Conservation (phyloP, 2,113 vertebrate species). For the Hippopotamus amphibius region DNA sequence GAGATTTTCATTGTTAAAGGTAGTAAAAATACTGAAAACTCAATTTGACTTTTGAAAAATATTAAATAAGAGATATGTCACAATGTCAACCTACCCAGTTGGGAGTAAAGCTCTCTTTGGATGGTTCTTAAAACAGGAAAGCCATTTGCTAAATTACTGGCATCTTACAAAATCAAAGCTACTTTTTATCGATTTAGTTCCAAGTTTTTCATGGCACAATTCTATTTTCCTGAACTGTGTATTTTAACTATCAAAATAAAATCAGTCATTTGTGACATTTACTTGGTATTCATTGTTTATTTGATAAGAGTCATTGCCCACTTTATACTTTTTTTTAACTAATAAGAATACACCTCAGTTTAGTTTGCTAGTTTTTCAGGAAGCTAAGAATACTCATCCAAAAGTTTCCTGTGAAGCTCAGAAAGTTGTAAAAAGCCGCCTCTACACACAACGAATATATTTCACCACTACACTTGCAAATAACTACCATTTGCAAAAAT, state of each 20-base stretch:
- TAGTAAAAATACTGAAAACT: background rate
- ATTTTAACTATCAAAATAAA: conserved; percentile 6
- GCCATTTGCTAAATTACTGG: background rate
- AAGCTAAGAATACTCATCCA: background rate
- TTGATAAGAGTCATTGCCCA: background rate
- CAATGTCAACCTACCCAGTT: background rate
- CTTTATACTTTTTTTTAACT: background rate
- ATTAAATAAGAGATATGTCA: conserved; percentile 7
- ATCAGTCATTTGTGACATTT: background rate
- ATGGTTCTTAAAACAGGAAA: conserved; percentile 33
- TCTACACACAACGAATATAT: background rate
- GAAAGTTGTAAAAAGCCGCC: background rate
- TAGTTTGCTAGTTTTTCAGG: background rate
- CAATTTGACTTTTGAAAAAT: conserved; percentile 62
- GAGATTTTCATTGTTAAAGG: conserved; percentile 55
- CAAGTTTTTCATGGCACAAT: background rate
- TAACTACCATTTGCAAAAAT: conserved; percentile 65
- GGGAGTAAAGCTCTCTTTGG: background rate
- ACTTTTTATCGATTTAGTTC: background rate
- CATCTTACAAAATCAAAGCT: conserved; percentile 40
- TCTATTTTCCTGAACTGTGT: background rate
- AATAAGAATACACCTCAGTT: background rate
- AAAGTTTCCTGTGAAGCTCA: background rate
- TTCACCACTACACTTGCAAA: conserved; percentile 69
- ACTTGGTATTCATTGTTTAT: background rate